Evolutionary conservation across 1,140 invertebrate species (phyloP).

Genomic region (Rhopalosiphum maidis): DNA sequence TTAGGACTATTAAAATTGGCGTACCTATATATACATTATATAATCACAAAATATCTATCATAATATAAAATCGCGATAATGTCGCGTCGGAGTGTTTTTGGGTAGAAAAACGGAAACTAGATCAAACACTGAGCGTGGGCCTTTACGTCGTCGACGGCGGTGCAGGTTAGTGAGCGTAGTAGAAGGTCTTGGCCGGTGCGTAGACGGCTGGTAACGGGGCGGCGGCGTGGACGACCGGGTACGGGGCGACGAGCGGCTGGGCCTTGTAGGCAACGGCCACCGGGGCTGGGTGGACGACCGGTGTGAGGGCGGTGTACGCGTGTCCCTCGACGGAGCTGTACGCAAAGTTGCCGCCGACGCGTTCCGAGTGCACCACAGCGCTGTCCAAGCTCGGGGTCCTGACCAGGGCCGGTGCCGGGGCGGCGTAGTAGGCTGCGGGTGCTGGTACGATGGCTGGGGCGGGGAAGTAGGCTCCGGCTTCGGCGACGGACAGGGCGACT

Average conservation of each 20-base stretch:
- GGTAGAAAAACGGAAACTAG: background rate
- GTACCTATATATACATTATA: too few species aligned
- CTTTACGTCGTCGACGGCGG: background rate
- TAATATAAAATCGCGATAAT: too few species aligned
- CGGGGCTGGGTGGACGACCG: conserved; percentile 63
- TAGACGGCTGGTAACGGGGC: conserved; percentile 27
- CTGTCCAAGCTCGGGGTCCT: conserved; percentile 66
- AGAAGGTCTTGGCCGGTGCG: conserved; percentile 49
- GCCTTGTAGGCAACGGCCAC: conserved; percentile 61
- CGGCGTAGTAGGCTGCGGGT: conserved; percentile 38
- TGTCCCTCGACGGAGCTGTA: conserved; percentile 67
- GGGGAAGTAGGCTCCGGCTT: background rate
- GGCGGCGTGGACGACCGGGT: conserved; percentile 45
- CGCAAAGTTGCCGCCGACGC: conserved; percentile 68
- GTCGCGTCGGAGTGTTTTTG: background rate
- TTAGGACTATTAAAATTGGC: too few species aligned
- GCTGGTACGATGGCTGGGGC: conserved; percentile 53
- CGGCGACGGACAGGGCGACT: conserved; percentile 45
- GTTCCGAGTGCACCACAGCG: conserved; percentile 66
- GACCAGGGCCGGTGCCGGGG: conserved; percentile 62
- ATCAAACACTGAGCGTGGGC: background rate
- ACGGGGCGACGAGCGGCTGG: conserved; percentile 58
- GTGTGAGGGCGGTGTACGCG: conserved; percentile 65
- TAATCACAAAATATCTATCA: too few species aligned
- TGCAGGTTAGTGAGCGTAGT: conserved; percentile 13